These are phyloP conservation scores for Pangasius mekongensis DNA, from an alignment of 2,797 vertebrate genomes.

Conservation along the genomic window DNA sequence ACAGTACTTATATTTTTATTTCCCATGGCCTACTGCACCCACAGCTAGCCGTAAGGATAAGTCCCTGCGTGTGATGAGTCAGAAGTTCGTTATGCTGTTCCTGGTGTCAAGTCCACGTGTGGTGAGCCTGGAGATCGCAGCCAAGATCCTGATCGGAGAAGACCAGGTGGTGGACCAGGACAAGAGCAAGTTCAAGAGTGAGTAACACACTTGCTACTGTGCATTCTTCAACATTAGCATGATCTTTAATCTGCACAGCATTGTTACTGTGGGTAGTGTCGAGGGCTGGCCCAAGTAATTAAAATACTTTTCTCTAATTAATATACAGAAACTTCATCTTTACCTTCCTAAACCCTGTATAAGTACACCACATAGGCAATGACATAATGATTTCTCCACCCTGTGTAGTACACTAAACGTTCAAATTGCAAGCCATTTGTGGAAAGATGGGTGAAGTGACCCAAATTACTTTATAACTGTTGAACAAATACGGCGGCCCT, in stretches of 20 bases:
- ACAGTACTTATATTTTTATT: neutral
- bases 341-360: neutral
- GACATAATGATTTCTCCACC: neutral
- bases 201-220: constrained; percentile 66
- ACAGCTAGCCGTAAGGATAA: constrained; percentile 89
- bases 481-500: neutral
- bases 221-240: neutral
- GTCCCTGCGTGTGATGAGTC: constrained; percentile 95
- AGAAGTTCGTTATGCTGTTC: constrained; percentile 98
- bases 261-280: neutral
- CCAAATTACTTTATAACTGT: neutral
- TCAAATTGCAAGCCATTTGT: neutral
- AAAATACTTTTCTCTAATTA: neutral
- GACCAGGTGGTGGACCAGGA: constrained; percentile 88
- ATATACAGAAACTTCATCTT: neutral
- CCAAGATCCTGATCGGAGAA: constrained; percentile 94
- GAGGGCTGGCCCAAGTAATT: neutral
- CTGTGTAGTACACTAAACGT: neutral
- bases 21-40: no score
- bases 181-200: constrained; percentile 99
- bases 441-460: no score
- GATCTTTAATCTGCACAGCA: neutral
- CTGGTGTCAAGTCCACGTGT: constrained; percentile 88
- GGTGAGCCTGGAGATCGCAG: constrained; percentile 94
- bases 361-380: neutral